phyloP scores from a whole-genome alignment of 2,888 invertebrate species.

The Venusia cambrica region DNA sequence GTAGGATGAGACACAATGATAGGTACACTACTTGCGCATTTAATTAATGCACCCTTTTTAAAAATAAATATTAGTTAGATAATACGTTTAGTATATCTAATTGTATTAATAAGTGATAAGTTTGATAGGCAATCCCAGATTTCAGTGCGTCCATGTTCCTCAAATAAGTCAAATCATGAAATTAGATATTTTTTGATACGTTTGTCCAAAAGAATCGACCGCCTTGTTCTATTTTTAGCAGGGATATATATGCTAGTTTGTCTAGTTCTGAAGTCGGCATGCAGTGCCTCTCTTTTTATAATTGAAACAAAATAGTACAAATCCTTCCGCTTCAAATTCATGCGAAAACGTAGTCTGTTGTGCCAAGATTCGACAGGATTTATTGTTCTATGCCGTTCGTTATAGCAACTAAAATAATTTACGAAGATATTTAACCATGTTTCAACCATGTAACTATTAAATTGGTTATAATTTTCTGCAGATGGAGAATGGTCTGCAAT shows the following conservation, averaged over 20 bases:
- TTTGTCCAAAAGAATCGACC: constrained; percentile 8
- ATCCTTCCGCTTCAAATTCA: constrained; percentile 6
- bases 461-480: constrained; percentile 6
- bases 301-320: constrained; percentile 9
- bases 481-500: constrained; percentile 1
- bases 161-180: constrained; percentile 9
- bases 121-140: constrained; percentile 3
- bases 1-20: constrained; percentile 4
- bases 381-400: constrained; percentile 9
- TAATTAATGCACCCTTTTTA: constrained; percentile 5
- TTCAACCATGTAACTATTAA: constrained; percentile 6
- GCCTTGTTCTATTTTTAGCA: constrained; percentile 4
- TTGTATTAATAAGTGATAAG: constrained; percentile 3
- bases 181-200: constrained; percentile 4
- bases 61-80: constrained; percentile 4
- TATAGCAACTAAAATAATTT: constrained; percentile 4
- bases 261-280: constrained; percentile 9
- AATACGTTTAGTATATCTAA: constrained; percentile 4
- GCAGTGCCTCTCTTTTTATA: constrained; percentile 9
- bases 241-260: constrained; percentile 8
- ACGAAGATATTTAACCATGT: constrained; percentile 6
- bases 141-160: too few relatives aligned
- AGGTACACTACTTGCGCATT: constrained; percentile 5
- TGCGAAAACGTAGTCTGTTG: constrained; percentile 10
- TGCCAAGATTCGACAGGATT: constrained; percentile 12